Evolutionary conservation across 2,113 vertebrate genomes (phyloP).

Genomic region (Brachyistius frenatus): DNA sequence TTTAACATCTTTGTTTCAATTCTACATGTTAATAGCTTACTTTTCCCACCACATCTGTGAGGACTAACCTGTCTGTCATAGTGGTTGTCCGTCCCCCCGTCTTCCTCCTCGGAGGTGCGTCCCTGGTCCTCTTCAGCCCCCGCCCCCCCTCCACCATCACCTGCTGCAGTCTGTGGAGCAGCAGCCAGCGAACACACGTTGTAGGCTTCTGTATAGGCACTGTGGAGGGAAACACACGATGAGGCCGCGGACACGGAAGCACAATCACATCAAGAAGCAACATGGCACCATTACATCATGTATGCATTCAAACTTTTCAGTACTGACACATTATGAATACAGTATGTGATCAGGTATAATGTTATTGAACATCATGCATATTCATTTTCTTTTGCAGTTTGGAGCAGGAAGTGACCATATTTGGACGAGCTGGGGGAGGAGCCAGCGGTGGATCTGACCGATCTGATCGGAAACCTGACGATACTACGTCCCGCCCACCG

Average conservation of each 20-base stretch:
- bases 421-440: no score
- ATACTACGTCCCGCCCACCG: no score
- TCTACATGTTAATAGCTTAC: background rate
- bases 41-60: background rate
- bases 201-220: slow-evolving; percentile 93
- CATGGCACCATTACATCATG: no score
- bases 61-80: slow-evolving; percentile 86
- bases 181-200: slow-evolving; percentile 86
- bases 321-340: no score
- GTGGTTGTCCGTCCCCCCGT: slow-evolving; percentile 77
- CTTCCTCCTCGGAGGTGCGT: slow-evolving; percentile 91
- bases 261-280: no score
- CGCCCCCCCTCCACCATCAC: slow-evolving; percentile 48
- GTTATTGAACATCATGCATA: no score
- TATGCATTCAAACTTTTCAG: background rate
- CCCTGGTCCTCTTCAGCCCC: slow-evolving; percentile 87
- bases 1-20: background rate
- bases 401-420: no score
- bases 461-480: no score
- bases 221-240: slow-evolving; percentile 69
- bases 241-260: no score
- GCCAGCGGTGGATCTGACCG: no score
- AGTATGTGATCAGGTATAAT: no score
- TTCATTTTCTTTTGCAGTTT: no score
- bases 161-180: slow-evolving; percentile 42